Evolutionary conservation across 1,140 invertebrate genomes (phyloP).

Genomic region (Tetragonula clypearis): DNA sequence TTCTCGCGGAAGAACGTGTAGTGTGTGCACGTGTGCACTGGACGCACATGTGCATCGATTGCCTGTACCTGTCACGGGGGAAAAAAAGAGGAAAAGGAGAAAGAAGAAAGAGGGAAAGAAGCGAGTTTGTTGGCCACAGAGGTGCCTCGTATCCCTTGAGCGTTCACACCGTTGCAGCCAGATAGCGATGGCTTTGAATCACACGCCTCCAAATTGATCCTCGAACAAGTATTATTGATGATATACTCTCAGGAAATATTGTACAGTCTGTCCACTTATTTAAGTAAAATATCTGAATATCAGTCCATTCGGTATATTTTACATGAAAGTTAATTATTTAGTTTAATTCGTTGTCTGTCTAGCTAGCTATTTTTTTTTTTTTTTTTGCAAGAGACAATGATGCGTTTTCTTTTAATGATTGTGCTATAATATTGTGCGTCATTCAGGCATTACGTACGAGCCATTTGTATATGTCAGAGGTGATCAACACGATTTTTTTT

Average conservation of each 20-base stretch:
- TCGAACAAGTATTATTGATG: neutral
- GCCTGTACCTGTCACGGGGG: conserved; percentile 37
- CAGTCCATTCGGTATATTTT: neutral
- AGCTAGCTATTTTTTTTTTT: too few relatives aligned
- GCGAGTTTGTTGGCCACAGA: conserved; percentile 35
- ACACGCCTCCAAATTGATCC: neutral
- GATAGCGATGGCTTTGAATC: neutral
- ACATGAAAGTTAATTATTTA: neutral
- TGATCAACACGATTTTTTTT: too few relatives aligned
- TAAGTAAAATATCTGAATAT: neutral
- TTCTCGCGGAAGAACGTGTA: conserved; percentile 1
- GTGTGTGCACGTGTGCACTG: conserved; percentile 13
- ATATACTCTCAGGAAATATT: neutral
- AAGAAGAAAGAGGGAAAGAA: conserved; percentile 44
- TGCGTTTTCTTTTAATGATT: too few relatives aligned
- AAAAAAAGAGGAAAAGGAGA: conserved; percentile 45
- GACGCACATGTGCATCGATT: conserved; percentile 25
- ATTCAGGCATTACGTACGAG: too few relatives aligned
- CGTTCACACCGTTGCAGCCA: neutral
- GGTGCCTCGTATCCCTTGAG: conserved; percentile 2
- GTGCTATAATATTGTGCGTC: too few relatives aligned
- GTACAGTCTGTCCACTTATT: neutral
- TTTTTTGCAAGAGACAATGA: too few relatives aligned
- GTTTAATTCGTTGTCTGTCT: neutral
- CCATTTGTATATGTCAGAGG: too few relatives aligned